Evolutionary conservation across 2,113 vertebrate genomes (phyloP), one percentile per base, ranked within the genome.

Genomic region (Cavia aperea): DNA sequence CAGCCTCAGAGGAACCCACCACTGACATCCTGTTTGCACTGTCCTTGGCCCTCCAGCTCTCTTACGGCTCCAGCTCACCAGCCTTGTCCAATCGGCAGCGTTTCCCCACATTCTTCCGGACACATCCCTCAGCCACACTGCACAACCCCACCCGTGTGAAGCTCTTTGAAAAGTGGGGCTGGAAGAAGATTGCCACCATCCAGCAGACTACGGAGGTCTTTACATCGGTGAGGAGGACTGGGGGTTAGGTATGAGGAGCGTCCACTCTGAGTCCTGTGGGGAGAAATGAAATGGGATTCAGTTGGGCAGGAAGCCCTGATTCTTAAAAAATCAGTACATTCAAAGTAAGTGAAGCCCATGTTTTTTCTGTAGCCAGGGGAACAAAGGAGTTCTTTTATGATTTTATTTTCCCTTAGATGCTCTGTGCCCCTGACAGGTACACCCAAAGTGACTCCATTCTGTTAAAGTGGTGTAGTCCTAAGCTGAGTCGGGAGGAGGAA

Each of bases 181-280:
- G 99, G 99, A 99, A 98, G 77, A 99, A 99, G 97, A 99, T 99
- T 3, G 99, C 99, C 96, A 99, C 99, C 97, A 99, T 99, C 97
- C 99, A 99, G 97, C 99, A 99, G 97, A 99, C 99, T 95, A 99
- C 99, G 0, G 99, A 99, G 97, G 99, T 99, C 97, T 99, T 99
- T 97, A 99, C 99, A 26, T 99, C 99, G 51, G 99, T 99, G 95
- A 97, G 99, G 97, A 46, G 43, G 54, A 2, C 3, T 3, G 54
- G 84, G n/a, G n/a, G 26, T 16, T 46, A 29, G 51, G 12, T 8
- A 12, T 5, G 51, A 49, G 51, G 56, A 36, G 46, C 43, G 2
- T 33, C 62, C 0, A 0, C 12, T 51, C 23, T 3, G 15, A 58
- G 60, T 19, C 31, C 54, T 2, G 29, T 8, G 15, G 36, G 31